These are phyloP conservation scores for Melopsittacus undulatus DNA, from an alignment of 2,797 vertebrate species.

Conservation along the genomic window DNA sequence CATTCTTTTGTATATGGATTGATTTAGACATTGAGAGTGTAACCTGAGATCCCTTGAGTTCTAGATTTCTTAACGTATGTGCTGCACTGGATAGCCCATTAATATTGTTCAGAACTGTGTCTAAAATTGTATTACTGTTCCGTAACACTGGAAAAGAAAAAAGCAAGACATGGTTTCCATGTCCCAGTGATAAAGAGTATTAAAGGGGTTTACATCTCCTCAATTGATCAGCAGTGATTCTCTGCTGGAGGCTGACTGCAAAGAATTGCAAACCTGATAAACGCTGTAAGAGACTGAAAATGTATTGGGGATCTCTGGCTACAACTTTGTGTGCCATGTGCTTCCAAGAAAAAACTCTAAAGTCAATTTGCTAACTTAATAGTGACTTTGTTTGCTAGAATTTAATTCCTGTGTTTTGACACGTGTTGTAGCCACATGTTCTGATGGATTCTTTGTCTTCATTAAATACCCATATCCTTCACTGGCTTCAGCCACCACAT, in stretches of 20 bases:
- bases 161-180: not conserved
- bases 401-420: not conserved
- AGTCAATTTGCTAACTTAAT: not conserved
- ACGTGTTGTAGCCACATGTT: not conserved
- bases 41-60: not conserved
- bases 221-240: not conserved
- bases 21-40: not conserved
- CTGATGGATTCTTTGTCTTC: not conserved
- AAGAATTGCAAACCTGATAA: not conserved
- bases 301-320: not conserved
- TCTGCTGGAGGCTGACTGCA: not conserved
- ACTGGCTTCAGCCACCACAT: not conserved
- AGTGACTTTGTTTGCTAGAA: not conserved
- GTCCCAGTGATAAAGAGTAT: not conserved
- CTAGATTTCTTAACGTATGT: not conserved
- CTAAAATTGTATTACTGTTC: not conserved
- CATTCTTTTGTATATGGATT: not conserved
- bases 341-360: not conserved
- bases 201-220: not conserved
- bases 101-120: rapidly evolving
- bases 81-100: not conserved
- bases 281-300: not conserved
- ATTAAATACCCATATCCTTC: rapidly evolving
- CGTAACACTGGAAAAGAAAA: not conserved
- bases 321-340: not conserved